Percentiles rank a stretch among this genome's conserved stretches.
Conservation (phyloP, 2,888 invertebrate genomes). For the Pterostichus niger region DNA sequence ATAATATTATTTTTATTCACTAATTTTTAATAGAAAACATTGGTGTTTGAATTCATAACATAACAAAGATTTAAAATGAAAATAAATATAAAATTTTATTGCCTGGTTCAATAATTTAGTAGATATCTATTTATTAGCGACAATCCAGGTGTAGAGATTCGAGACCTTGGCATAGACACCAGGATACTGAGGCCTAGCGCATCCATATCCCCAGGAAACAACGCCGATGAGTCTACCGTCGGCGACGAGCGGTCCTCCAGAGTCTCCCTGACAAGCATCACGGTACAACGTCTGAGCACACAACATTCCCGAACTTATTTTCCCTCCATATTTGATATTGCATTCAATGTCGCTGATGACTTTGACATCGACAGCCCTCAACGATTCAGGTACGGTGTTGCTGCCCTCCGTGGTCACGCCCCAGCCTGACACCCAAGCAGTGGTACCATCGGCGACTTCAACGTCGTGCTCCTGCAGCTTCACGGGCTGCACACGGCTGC, state of each 20-base stretch:
- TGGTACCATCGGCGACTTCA: constrained; percentile 1
- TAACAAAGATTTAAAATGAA: neutral
- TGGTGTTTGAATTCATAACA: too few relatives aligned
- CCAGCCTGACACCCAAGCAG: constrained; percentile 49
- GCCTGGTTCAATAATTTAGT: neutral
- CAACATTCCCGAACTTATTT: constrained; percentile 22
- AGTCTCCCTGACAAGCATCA: constrained; percentile 53
- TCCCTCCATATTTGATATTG: constrained; percentile 6
- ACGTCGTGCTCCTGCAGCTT: neutral
- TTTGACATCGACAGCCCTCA: constrained; percentile 33
- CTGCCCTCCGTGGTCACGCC: constrained; percentile 18
- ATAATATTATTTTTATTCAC: too few relatives aligned
- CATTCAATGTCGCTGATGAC: constrained; percentile 25
- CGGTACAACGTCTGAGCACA: constrained; percentile 32
- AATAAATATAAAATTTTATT: neutral
- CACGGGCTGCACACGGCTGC: neutral
- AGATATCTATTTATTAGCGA: neutral
- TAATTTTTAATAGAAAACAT: too few relatives aligned
- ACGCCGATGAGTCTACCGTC: constrained; percentile 39
- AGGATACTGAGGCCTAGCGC: constrained; percentile 47
- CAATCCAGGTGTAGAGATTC: constrained; percentile 30
- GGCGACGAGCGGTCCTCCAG: constrained; percentile 40
- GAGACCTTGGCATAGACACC: constrained; percentile 49
- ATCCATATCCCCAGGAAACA: constrained; percentile 54
- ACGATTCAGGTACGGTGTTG: neutral